Evolutionary conservation across 2,797 vertebrate genomes (phyloP), one percentile per base, ranked within the genome.

Genomic region (Pampus argenteus): DNA sequence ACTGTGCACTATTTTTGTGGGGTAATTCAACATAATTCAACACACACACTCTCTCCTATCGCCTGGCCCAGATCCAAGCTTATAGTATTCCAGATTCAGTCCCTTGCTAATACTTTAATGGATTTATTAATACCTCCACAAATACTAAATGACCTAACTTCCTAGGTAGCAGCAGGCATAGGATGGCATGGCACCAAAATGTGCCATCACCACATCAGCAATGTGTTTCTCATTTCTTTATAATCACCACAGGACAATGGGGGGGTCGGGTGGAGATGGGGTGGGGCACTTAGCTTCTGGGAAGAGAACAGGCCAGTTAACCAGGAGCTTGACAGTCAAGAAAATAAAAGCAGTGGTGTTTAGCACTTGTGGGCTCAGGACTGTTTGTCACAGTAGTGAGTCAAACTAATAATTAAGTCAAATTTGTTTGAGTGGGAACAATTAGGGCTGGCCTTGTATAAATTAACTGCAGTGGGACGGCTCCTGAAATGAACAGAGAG

Each of bases 61-160:
- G 13, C 26, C 55, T 72, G 82, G 76, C 76, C 66, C 23, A 7
- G 48, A 55, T 64, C 71, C 82, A 82, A 36, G 42, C 55, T 61
- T 74, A 85, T 48, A 13, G 49, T 75, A 71, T 87, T 75, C 77
- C 62, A 81, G 74, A 64, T 57, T 73, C 28, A 34, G 67, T 82
- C 79, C 79, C 58, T 29, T 42, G 81, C 72, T 81, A 86, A 86
- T 66, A 82, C 78, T 78, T 83, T 81, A 88, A 88, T 86, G 70
- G 78, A 84, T 85, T 83, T 83, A 88, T 89, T 88, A 90, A 90
- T 87, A 85, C 83, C 74, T 86, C 61, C 26, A 69, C 78, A 86
- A 84, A 87, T 40, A 78, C 65, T 66, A 74, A 78, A 87, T 84
- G 77, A 76, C 57, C 58, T 18, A 71, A 86, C 79, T 82, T 85